Evolutionary conservation across 1,140 invertebrate species (phyloP).

Genomic region (Musca vetustissima): DNA sequence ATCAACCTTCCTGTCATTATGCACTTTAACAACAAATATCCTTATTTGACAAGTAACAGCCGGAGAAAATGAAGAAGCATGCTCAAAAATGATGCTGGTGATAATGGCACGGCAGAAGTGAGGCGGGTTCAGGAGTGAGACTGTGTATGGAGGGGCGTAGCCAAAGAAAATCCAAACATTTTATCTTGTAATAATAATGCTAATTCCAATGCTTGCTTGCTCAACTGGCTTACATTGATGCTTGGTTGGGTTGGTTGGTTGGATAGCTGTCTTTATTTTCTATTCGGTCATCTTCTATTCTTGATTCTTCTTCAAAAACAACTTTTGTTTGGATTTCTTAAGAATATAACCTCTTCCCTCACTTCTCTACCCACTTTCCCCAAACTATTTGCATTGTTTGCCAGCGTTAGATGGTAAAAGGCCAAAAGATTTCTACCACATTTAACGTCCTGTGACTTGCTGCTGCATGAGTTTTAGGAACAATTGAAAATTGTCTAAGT

Average conservation of each 20-base stretch:
- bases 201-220: constrained; percentile 1
- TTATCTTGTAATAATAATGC: constrained; percentile 11
- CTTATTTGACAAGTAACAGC: constrained; percentile 18
- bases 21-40: constrained; percentile 51
- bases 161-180: background rate
- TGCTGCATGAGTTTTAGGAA: too few relatives aligned
- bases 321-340: constrained; percentile 17
- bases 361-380: background rate
- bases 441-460: too few relatives aligned
- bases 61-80: constrained; percentile 18
- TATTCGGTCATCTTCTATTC: background rate
- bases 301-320: background rate
- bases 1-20: constrained; percentile 55
- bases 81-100: constrained; percentile 8
- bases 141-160: background rate
- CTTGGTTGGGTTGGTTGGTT: background rate
- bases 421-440: too few relatives aligned
- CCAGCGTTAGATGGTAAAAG: too few relatives aligned
- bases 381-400: background rate
- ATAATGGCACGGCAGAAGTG: background rate
- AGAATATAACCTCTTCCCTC: background rate
- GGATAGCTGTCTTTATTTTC: constrained; percentile 1
- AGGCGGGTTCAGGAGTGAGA: too few relatives aligned
- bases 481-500: too few relatives aligned
- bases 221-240: too few relatives aligned